Evolutionary conservation across 2,113 vertebrate genomes (phyloP).

Genomic region (Ceyx margarethae): DNA sequence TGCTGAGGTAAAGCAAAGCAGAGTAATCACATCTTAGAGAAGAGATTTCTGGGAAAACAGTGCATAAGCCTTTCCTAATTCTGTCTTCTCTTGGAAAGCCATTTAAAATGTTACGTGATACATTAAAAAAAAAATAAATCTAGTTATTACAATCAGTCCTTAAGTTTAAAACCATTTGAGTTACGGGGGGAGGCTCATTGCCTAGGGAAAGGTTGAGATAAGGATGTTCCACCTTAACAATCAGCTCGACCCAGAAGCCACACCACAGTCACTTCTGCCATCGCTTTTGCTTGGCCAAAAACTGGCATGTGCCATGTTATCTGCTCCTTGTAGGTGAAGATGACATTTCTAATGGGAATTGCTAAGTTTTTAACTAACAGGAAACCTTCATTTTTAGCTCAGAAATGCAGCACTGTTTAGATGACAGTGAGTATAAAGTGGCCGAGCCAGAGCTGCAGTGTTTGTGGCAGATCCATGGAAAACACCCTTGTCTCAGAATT

Average conservation of each 20-base stretch:
- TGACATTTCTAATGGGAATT: not conserved
- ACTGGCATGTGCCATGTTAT: not conserved
- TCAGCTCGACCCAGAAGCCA: not conserved
- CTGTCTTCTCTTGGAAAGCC: not conserved
- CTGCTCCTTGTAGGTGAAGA: not conserved
- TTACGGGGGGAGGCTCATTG: not conserved
- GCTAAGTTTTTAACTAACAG: not conserved
- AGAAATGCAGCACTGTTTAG: not conserved
- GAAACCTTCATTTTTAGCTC: not conserved
- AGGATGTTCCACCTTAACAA: not conserved
- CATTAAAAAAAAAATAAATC: not conserved
- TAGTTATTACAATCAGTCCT: not conserved
- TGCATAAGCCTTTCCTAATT: not conserved
- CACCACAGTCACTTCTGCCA: not conserved
- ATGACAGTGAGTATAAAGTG: not conserved
- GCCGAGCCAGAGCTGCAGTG: not conserved
- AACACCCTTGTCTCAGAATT: not conserved
- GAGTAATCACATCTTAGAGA: constrained; percentile 4
- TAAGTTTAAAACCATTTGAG: not conserved
- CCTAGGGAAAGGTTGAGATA: not conserved
- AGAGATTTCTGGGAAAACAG: constrained; percentile 13
- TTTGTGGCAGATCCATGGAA: not conserved
- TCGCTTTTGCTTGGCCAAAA: not conserved
- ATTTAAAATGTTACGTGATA: not conserved
- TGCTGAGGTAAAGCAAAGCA: constrained; percentile 19